Evolutionary conservation across 2,797 vertebrate species (phyloP).

Genomic region (Aphelocoma californica): DNA sequence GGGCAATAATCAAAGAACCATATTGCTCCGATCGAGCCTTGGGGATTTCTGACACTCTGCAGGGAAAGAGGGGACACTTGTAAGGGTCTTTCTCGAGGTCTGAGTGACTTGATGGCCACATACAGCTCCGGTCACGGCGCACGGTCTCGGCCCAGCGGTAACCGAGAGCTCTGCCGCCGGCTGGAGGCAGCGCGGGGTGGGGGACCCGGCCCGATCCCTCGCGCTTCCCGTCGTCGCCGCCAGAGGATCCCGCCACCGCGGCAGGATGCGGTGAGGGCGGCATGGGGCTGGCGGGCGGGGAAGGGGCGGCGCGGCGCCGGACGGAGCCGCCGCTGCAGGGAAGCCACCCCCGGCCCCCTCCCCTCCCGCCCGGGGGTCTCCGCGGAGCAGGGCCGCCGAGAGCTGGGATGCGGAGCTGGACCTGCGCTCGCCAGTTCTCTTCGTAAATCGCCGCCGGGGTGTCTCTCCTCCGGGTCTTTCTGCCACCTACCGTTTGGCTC

Average conservation of each 20-base stretch:
- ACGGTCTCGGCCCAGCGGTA: no score
- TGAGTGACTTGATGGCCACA: background rate
- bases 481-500: background rate
- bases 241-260: slow-evolving; percentile 33
- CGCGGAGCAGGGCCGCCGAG: background rate
- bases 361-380: no score
- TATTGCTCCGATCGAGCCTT: background rate
- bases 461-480: background rate
- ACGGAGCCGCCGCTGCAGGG: background rate
- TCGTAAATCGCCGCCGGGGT: no score
- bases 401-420: no score
- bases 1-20: background rate
- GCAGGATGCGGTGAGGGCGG: background rate
- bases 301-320: background rate
- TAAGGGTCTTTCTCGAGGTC: background rate
- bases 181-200: background rate
- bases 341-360: accelerated
- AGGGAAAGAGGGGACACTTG: background rate
- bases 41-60: background rate
- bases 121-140: no score
- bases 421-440: accelerated
- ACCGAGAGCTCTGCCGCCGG: background rate
- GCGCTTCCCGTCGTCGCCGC: slow-evolving; percentile 33
- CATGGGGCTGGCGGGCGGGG: background rate
- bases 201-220: accelerated